A percentile compares a stretch with the other conserved stretches of the same genome.
phyloP scores from a whole-genome alignment of 2,888 invertebrate species.

The Agriopis marginaria region DNA sequence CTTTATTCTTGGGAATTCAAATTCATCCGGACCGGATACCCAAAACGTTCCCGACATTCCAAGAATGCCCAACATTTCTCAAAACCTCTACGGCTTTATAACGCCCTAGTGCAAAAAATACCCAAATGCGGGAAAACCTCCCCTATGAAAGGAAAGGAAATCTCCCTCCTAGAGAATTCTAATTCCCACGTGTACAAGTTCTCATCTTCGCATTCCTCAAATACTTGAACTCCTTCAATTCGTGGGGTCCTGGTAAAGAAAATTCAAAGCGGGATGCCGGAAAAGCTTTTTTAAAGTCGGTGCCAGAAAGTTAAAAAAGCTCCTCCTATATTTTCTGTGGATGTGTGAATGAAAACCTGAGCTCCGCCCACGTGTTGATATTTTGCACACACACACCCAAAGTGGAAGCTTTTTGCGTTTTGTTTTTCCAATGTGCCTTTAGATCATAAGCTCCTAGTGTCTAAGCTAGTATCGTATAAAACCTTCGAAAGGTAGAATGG shows the following conservation, averaged over 20 bases:
- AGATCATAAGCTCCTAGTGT: slow-evolving; percentile 61
- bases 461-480: slow-evolving; percentile 67
- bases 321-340: slow-evolving; percentile 43
- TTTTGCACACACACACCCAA: slow-evolving; percentile 48
- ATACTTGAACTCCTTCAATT: slow-evolving; percentile 64
- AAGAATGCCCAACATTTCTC: slow-evolving; percentile 60
- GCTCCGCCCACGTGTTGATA: slow-evolving; percentile 51
- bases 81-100: slow-evolving; percentile 56
- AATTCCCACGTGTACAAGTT: slow-evolving; percentile 15
- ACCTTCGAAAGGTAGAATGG: slow-evolving; percentile 50
- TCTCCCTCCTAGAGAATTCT: slow-evolving; percentile 46
- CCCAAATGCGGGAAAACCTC: slow-evolving; percentile 84
- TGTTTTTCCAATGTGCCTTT: slow-evolving; percentile 38
- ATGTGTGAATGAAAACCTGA: slow-evolving; percentile 50
- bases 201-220: slow-evolving; percentile 62
- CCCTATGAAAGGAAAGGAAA: slow-evolving; percentile 68
- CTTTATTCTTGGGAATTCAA: slow-evolving; percentile 1
- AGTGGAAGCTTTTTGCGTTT: slow-evolving; percentile 36
- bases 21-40: slow-evolving; percentile 18
- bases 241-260: slow-evolving; percentile 73
- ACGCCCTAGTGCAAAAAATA: slow-evolving; percentile 78
- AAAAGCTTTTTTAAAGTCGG: slow-evolving; percentile 79
- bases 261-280: slow-evolving; percentile 82
- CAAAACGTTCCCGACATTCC: slow-evolving; percentile 43
- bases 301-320: slow-evolving; percentile 70